phyloP scores from a whole-genome alignment of 2,888 invertebrate genomes.

The Synanthedon vespiformis region DNA sequence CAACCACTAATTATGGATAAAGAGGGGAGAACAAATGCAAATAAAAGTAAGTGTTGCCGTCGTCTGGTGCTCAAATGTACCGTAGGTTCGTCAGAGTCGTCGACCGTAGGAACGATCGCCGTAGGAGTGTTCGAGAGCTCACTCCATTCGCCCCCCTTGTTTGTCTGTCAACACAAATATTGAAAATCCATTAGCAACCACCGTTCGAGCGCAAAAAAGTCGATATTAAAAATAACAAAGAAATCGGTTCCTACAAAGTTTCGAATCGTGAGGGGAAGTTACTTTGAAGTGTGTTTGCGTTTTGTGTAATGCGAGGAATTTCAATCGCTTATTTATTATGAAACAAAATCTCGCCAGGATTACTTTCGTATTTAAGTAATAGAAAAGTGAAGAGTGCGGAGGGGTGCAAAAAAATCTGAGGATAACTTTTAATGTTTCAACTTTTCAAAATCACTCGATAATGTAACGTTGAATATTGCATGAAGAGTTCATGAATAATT shows the following conservation, averaged over 20 bases:
- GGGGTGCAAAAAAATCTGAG: not conserved
- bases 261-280: constrained; percentile 27
- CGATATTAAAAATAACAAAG: constrained; percentile 61
- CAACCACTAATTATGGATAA: no score
- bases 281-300: constrained; percentile 30
- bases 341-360: constrained; percentile 6
- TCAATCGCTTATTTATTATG: constrained; percentile 7
- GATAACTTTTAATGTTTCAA: not conserved
- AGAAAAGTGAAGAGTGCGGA: not conserved
- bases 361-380: constrained; percentile 7
- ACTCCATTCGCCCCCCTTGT: constrained; percentile 50
- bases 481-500: no score
- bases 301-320: constrained; percentile 11
- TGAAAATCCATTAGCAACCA: constrained; percentile 65
- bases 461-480: not conserved
- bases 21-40: no score
- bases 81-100: not conserved
- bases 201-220: constrained; percentile 49
- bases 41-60: no score
- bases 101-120: constrained; percentile 5
- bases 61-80: no score
- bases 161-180: constrained; percentile 64
- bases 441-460: not conserved
- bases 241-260: constrained; percentile 43
- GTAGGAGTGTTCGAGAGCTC: constrained; percentile 27